Conservation (phyloP, 2,113 vertebrate species). For the Ibidorhyncha struthersii region DNA sequence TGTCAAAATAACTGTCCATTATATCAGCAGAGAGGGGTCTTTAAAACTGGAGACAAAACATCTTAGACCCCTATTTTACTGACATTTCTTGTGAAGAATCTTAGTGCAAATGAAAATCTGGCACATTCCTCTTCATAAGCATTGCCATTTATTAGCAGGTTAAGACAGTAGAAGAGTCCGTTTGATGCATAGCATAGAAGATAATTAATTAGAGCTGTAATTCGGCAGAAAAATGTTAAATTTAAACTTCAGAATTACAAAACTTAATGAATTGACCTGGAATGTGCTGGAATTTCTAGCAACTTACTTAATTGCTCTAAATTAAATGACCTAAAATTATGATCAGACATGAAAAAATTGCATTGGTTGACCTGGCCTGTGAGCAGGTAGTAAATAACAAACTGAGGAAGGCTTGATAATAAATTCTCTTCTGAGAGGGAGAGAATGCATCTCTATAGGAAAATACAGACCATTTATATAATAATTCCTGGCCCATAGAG, state of each 20-base stretch:
- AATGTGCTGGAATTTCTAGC: neutral
- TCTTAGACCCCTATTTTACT: neutral
- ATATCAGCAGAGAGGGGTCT: neutral
- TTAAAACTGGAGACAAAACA: neutral
- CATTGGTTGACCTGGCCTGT: neutral
- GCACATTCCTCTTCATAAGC: neutral
- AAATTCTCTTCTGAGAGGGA: neutral
- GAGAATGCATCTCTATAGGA: neutral
- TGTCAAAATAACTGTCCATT: neutral
- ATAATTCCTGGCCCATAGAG: neutral
- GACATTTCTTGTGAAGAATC: neutral
- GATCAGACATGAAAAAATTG: neutral
- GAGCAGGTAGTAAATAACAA: neutral
- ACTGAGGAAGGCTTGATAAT: neutral
- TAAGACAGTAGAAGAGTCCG: neutral
- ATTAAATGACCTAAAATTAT: neutral
- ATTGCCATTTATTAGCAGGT: conserved; percentile 38
- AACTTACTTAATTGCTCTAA: neutral
- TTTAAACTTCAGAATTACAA: conserved; percentile 43
- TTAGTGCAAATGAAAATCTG: conserved; percentile 23
- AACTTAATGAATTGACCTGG: conserved; percentile 27
- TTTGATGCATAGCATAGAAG: conserved; percentile 10
- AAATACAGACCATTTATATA: neutral
- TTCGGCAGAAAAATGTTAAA: conserved; percentile 52
- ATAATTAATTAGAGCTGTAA: conserved; percentile 56